Conservation (phyloP, 2,888 invertebrate genomes). For the Dasypolia templi region DNA sequence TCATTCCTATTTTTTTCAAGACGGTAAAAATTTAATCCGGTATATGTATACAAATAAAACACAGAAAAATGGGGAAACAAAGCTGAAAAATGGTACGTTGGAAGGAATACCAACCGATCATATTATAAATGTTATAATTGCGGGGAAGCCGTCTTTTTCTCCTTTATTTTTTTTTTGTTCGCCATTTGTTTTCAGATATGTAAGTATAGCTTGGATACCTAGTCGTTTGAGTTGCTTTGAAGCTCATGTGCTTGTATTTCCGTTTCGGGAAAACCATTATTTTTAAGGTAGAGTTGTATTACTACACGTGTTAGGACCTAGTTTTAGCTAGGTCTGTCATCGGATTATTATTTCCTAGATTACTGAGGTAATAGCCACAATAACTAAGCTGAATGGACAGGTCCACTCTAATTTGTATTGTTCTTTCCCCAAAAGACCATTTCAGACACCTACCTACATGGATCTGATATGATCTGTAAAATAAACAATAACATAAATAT, state of each 20-base stretch:
- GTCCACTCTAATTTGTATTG: too few species aligned
- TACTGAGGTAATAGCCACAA: too few species aligned
- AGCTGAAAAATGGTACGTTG: constrained; percentile 20
- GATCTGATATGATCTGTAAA: too few species aligned
- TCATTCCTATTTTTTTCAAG: too few species aligned
- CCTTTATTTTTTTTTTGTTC: constrained; percentile 3
- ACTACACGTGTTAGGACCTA: background rate
- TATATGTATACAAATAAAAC: too few species aligned
- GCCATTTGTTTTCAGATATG: background rate
- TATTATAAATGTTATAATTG: constrained; percentile 33
- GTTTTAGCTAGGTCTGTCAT: background rate
- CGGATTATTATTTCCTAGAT: background rate
- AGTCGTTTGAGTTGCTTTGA: background rate
- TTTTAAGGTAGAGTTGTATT: background rate
- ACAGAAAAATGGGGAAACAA: too few species aligned
- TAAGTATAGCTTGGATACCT: background rate
- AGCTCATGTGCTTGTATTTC: background rate
- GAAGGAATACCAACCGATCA: constrained; percentile 14
- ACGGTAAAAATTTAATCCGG: too few species aligned
- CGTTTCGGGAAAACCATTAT: background rate
- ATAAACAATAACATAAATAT: too few species aligned
- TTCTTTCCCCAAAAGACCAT: too few species aligned
- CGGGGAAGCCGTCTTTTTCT: constrained; percentile 4
- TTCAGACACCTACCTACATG: too few species aligned
- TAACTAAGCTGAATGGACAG: too few species aligned